Evolutionary conservation across 1,140 invertebrate genomes (phyloP), one percentile per base, ranked within the genome.

Genomic region (Penaeus chinensis): DNA sequence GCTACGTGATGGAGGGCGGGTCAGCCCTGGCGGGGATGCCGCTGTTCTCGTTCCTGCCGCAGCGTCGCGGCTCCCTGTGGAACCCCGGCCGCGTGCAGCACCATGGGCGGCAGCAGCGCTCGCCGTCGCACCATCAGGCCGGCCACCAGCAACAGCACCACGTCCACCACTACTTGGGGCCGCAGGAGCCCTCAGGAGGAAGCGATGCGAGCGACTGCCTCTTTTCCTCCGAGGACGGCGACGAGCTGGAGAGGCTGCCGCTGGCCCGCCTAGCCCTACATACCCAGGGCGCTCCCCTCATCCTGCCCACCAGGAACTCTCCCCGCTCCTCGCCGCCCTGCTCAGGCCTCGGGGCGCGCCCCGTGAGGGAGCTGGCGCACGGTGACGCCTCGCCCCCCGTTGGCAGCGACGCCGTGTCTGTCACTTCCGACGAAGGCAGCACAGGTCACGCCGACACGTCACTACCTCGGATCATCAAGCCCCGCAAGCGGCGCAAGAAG

Each of bases 401-500:
- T 86, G 69, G 66, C 79, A 87, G 74, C 66, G 89, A 88, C 47
- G 82, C 81, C 54, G 63, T 84, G 66, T 88, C 89, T 18, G 77
- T 90, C 88, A 82, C 84, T 61, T 82, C 76, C 47, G 87, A 85
- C 80, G 82, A 87, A 74, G 89, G 89, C 63, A 87, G 85, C 78
- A 87, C 87, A 20, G 88, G 84, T n/a, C 84, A 89, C 42, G 84
- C 74, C 24, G 88, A 89, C 24, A 87, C 85, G 61, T 87, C 83
- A 20, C 92, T 97, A 90, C 96, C 96, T 37, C 93, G 96, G 74
- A 96, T 97, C 80, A 97, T 97, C 91, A 98, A 97, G 92, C 96
- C 96, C 0, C 93, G 96, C 19, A 98, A 98, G 91, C 94, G 96
- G 27, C 94, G 96, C 91, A 98, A 97, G 94, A 97, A 97, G 92